Evolutionary conservation across 2,113 vertebrate genomes (phyloP), one percentile per base, ranked within the genome.

Genomic region (Esox niger): DNA sequence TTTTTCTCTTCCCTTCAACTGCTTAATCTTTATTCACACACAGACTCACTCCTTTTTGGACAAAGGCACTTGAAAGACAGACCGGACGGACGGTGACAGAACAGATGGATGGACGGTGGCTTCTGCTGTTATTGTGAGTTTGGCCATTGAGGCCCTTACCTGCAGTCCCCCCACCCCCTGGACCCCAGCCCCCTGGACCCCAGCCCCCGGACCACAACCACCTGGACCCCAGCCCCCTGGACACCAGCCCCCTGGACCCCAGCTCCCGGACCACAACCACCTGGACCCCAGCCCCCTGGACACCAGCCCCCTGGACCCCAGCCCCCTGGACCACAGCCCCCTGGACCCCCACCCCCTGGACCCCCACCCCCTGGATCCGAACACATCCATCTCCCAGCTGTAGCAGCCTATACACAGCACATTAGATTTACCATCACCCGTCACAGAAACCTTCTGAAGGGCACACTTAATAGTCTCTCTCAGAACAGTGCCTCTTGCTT

Each of bases 381-480:
- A n/a, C n/a, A 4, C 33, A 62, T 62, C 60, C 4, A 38, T 62
- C 60, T 62, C 32, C 35, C 27, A 59, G 13, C 3, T 5, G 75
- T 62, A 29, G 59, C 64, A n/a, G 52, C 31, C 38, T 49, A 73
- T 35, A 64, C 71, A 49, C 72, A 77, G 56, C 17, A 31, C 30
- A 32, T 31, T 59, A 59, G 13, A 17, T 23, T 21, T 23, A 60
- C 58, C 21, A 38, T 56, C 25, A 31, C 65, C 10, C 25, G 8
- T 54, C 25, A 65, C 31, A 4, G 71, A 79, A 27, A 62, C 71
- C 27, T 32, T 66, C 55, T 68, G 73, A 85, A 83, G 84, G 85
- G 83, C 76, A 78, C 65, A 54, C 61, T 76, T 81, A 79, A 83
- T 85, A 75, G 62, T 79, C 68, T 83, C 72, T 17, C 15, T 43